Evolutionary conservation across 2,888 invertebrate genomes (phyloP).

Genomic region (Thymelicus sylvestris): DNA sequence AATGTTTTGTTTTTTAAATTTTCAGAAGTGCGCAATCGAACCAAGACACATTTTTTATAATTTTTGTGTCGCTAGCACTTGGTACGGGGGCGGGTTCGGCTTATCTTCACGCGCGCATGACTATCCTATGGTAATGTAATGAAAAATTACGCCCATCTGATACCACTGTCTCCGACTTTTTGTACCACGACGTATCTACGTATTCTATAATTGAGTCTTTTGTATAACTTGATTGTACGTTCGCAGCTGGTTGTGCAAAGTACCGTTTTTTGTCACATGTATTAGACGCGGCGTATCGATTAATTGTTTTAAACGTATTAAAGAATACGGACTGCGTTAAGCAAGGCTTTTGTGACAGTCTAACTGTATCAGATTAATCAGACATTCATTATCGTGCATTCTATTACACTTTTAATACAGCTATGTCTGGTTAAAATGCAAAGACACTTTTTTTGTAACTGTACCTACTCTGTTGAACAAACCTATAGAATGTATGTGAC

Average conservation of each 20-base stretch:
- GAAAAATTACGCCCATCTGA: conserved; percentile 83
- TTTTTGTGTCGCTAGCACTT: conserved; percentile 48
- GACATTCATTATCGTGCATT: too few species aligned
- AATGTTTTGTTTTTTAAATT: not conserved
- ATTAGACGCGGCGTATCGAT: conserved; percentile 8
- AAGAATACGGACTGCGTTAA: not conserved
- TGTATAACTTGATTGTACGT: conserved; percentile 27
- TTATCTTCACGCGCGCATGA: conserved; percentile 82
- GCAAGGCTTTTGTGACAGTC: not conserved
- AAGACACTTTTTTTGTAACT: too few species aligned
- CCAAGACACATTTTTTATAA: conserved; percentile 40
- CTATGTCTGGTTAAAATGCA: too few species aligned
- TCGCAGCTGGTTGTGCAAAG: conserved; percentile 1
- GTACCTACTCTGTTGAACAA: too few species aligned
- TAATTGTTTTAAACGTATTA: conserved; percentile 14
- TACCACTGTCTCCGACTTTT: conserved; percentile 65
- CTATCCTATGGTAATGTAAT: conserved; percentile 82
- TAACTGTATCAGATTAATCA: not conserved
- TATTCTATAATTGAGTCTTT: conserved; percentile 25
- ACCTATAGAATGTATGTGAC: too few species aligned
- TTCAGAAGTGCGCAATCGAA: conserved; percentile 28
- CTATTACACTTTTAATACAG: too few species aligned
- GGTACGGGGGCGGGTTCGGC: conserved; percentile 63
- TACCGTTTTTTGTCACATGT: conserved; percentile 16
- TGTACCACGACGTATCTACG: conserved; percentile 45